Percentiles rank a stretch among this genome's conserved stretches.
These are phyloP conservation scores for Neoseiulus cucumeris DNA, from an alignment of 1,140 invertebrate genomes.

Conservation along the genomic window DNA sequence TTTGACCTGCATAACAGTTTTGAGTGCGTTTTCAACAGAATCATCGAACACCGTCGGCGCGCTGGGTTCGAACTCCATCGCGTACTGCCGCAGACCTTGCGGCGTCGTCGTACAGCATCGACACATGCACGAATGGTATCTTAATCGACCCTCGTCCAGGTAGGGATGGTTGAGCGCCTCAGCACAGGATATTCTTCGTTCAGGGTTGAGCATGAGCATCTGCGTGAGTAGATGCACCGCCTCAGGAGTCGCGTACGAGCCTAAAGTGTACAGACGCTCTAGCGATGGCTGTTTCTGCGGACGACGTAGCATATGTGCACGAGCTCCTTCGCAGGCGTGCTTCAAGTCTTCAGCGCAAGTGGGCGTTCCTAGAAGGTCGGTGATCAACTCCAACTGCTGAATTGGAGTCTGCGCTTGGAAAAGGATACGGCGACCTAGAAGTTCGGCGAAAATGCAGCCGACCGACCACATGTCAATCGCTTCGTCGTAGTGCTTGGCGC, in stretches of 20 bases:
- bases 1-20: constrained; percentile 79
- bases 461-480: constrained; percentile 97
- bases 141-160: constrained; percentile 82
- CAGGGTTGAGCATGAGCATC: constrained; percentile 94
- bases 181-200: constrained; percentile 65
- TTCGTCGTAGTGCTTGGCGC: constrained; percentile 86
- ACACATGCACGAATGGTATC: constrained; percentile 99
- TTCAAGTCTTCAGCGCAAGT: constrained; percentile 71
- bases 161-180: constrained; percentile 90
- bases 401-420: constrained; percentile 90
- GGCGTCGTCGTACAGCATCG: constrained; percentile 64
- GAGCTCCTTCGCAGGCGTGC: constrained; percentile 83
- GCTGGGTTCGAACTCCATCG: constrained; percentile 73
- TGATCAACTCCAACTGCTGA: constrained; percentile 89
- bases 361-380: constrained; percentile 90
- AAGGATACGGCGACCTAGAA: constrained; percentile 77
- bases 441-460: constrained; percentile 96
- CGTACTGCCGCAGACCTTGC: constrained; percentile 52
- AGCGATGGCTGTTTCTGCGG: constrained; percentile 70
- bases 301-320: constrained; percentile 70
- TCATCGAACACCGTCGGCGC: constrained; percentile 75
- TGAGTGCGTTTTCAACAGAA: constrained; percentile 78
- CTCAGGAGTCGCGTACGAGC: constrained; percentile 80
- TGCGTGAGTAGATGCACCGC: constrained; percentile 91
- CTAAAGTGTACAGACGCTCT: constrained; percentile 71